These are phyloP conservation scores for Dinoponera quadriceps DNA, from an alignment of 1,140 invertebrate species.

Conservation along the genomic window DNA sequence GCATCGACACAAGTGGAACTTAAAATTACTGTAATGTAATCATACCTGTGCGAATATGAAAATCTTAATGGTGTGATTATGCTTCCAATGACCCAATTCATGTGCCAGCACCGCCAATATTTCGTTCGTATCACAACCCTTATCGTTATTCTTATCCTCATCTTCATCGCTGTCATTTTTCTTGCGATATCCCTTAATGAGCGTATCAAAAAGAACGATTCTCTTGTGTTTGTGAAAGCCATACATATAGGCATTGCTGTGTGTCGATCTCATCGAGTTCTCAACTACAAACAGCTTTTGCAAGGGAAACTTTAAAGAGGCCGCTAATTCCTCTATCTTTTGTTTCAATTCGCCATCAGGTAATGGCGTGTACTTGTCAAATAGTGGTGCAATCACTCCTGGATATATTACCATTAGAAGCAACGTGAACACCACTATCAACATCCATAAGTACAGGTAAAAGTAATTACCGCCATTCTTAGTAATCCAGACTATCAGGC, in stretches of 20 bases:
- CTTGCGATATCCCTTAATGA: constrained; percentile 90
- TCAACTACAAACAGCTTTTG: constrained; percentile 99
- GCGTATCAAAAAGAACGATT: constrained; percentile 99
- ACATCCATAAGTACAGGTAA: constrained; percentile 98
- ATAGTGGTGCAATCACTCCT: constrained; percentile 98
- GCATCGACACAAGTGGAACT: constrained; percentile 28
- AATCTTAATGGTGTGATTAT: constrained; percentile 96
- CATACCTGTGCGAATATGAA: constrained; percentile 93
- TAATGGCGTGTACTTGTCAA: constrained; percentile 99
- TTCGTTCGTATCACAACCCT: constrained; percentile 95
- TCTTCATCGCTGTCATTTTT: constrained; percentile 81
- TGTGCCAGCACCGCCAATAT: constrained; percentile 98
- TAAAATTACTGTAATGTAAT: constrained; percentile 14
- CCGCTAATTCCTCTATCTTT: constrained; percentile 96
- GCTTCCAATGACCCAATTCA: constrained; percentile 99
- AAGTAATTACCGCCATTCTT: constrained; percentile 96
- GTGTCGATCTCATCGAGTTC: constrained; percentile 97
- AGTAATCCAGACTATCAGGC: constrained; percentile 95
- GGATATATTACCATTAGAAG: constrained; percentile 97
- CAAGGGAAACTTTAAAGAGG: constrained; percentile 95
- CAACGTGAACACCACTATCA: constrained; percentile 92
- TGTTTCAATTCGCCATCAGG: constrained; percentile 95
- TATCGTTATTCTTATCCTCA: constrained; percentile 82
- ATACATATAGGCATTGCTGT: constrained; percentile 99
- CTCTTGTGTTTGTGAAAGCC: constrained; percentile 98